Evolutionary conservation across 2,797 vertebrate species (phyloP), one percentile per base, ranked within the genome.

Genomic region (Pempheris klunzingeri): DNA sequence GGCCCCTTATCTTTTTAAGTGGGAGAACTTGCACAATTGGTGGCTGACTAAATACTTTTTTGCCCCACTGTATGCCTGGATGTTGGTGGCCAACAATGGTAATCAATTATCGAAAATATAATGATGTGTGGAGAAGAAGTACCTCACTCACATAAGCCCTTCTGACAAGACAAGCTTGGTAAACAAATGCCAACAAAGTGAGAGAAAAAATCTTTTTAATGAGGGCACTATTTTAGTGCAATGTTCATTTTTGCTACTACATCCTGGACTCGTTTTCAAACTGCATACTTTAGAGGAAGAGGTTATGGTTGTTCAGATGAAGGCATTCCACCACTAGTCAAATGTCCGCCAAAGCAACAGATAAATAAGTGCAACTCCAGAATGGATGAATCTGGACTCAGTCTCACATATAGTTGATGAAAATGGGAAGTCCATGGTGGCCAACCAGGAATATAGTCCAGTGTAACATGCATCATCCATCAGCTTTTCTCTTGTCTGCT

Each of bases 111-210:
- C n/a, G 65, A 82, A 86, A 77, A 83, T 53, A 73, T 69, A 77
- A 71, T 75, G 77, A 70, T 80, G 70, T 85, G 85, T 78, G 49
- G 78, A 82, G 74, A 83, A 87, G 78, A 54, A 49, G 58, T 86
- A 80, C 80, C 85, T 90, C 86, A 62, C 75, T 83, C 59, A 64
- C 54, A 77, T 41, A 80, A 86, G 57, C 72, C 71, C 82, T 89
- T 87, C 70, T 41, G 57, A 74, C 87, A 74, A 84, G 62, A 87
- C 36, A 66, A 81, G 73, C 87, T 54, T 79, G 69, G 71, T 86
- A 89, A 90, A 91, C 76, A 86, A 76, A 90, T 81, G 68, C 75
- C 32, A 76, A 59, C 58, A 80, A 73, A 76, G 57, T 67, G 50
- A 73, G 55, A 50, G 44, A 10, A 38, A 47, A 47, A 54, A 63